A percentile compares a stretch with the other conserved stretches of the same genome.
Evolutionary conservation across 2,888 invertebrate genomes (phyloP).

Genomic region (Drosophila tanythrix): DNA sequence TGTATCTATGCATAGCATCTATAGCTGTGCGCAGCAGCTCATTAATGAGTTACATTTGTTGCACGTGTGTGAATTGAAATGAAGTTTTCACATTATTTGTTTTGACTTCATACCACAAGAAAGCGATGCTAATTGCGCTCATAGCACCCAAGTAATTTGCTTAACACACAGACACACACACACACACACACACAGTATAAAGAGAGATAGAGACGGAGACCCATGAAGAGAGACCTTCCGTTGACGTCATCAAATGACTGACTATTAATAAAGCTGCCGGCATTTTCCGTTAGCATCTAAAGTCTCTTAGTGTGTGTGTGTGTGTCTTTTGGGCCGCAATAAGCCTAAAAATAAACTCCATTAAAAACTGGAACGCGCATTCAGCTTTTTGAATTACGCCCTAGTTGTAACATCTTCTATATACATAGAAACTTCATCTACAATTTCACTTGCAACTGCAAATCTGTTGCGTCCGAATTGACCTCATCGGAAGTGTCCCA

Average conservation of each 20-base stretch:
- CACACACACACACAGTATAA: slow-evolving; percentile 6
- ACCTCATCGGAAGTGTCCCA: background rate
- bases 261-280: slow-evolving; percentile 74
- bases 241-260: slow-evolving; percentile 72
- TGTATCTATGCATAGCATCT: slow-evolving; percentile 38
- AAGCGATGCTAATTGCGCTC: slow-evolving; percentile 49
- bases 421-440: slow-evolving; percentile 14
- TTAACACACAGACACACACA: slow-evolving; percentile 24
- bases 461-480: background rate
- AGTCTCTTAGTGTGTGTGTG: slow-evolving; percentile 40
- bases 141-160: slow-evolving; percentile 40
- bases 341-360: slow-evolving; percentile 76
- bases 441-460: slow-evolving; percentile 22
- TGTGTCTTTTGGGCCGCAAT: slow-evolving; percentile 31
- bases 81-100: slow-evolving; percentile 69
- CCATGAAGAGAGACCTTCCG: slow-evolving; percentile 22
- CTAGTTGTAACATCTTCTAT: slow-evolving; percentile 40
- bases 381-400: slow-evolving; percentile 47
- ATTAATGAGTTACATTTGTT: slow-evolving; percentile 72
- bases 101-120: slow-evolving; percentile 55
- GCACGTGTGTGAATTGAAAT: slow-evolving; percentile 47
- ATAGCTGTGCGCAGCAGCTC: slow-evolving; percentile 53
- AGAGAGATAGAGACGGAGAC: slow-evolving; percentile 4
- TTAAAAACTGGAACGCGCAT: slow-evolving; percentile 76
- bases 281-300: slow-evolving; percentile 58